These are phyloP conservation scores for Tenebrio molitor DNA, from an alignment of 1,140 invertebrate genomes.

Conservation along the genomic window DNA sequence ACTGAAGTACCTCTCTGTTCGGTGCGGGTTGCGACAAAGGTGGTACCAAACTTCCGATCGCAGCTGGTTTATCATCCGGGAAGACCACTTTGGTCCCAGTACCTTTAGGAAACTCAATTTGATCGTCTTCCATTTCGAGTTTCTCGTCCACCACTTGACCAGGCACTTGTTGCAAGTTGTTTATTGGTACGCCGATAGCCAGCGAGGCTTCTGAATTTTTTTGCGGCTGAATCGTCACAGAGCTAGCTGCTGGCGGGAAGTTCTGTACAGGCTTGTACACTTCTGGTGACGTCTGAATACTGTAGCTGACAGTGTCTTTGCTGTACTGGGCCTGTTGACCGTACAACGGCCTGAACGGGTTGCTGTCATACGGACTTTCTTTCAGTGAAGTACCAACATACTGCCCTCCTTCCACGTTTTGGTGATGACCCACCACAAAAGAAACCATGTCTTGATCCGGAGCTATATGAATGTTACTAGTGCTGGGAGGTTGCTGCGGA, in stretches of 20 bases:
- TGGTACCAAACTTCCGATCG: slow-evolving; percentile 34
- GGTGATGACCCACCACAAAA: slow-evolving; percentile 74
- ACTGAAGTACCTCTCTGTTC: slow-evolving; percentile 61
- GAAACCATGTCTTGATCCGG: slow-evolving; percentile 75
- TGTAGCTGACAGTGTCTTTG: slow-evolving; percentile 46
- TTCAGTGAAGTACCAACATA: slow-evolving; percentile 67
- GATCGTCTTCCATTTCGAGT: slow-evolving; percentile 56
- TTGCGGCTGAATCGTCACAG: slow-evolving; percentile 62
- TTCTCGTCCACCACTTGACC: slow-evolving; percentile 65
- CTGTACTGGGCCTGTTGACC: slow-evolving; percentile 47
- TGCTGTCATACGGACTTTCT: slow-evolving; percentile 67
- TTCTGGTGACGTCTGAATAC: slow-evolving; percentile 31
- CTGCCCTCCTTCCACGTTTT: slow-evolving; percentile 71
- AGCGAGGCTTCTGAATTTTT: slow-evolving; percentile 63
- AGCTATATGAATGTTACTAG: slow-evolving; percentile 74
- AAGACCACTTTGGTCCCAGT: slow-evolving; percentile 62
- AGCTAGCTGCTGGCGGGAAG: slow-evolving; percentile 46
- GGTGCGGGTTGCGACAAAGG: slow-evolving; percentile 42
- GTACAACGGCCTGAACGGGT: slow-evolving; percentile 62
- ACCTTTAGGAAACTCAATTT: slow-evolving; percentile 58
- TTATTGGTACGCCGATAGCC: slow-evolving; percentile 62
- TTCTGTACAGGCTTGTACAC: slow-evolving; percentile 13
- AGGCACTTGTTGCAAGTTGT: slow-evolving; percentile 58
- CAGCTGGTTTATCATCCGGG: slow-evolving; percentile 60
- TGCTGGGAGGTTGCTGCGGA: slow-evolving; percentile 68